Evolutionary conservation across 1,140 invertebrate species (phyloP), one percentile per base, ranked within the genome.

Genomic region (Leptopilina boulardi): DNA sequence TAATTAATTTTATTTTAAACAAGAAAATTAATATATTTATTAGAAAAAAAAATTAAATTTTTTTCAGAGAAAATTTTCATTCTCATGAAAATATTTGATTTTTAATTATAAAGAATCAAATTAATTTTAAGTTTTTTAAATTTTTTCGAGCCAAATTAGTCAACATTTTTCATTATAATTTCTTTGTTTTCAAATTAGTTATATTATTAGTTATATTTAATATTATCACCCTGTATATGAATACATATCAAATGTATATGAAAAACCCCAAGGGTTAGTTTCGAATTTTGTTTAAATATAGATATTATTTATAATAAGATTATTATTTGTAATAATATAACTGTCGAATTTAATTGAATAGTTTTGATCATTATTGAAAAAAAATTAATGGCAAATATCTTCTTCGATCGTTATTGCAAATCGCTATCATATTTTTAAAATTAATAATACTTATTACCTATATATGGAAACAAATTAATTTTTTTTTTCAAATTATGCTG

Each of bases 171-270:
- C n/a, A n/a, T n/a, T n/a, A n/a, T n/a, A n/a, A n/a, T n/a, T n/a
- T n/a, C n/a, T n/a, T n/a, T n/a, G 23, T 59, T 8, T 59, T 10
- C 23, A 59, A 21, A 59, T 15, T 59, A 23, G n/a, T n/a, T n/a
- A n/a, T n/a, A n/a, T n/a, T n/a, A n/a, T n/a, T n/a, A n/a, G n/a
- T n/a, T n/a, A n/a, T n/a, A n/a, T n/a, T n/a, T n/a, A n/a, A n/a
- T n/a, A 59, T 26, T 26, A 21, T 26, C 56, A 30, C 15, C 59
- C 59, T 66, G 59, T 66, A 66, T 66, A n/a, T 66, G 59, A 66
- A 30, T 66, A 66, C 59, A 66, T 66, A 66, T 66, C 59, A 66
- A 66, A 66, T 6, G 19, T 21, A 59, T 66, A 15, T 66, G 26
- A 66, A 66, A 30, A 66, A 30, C 59, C 59, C 59, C 59, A 26